These are phyloP conservation scores for Fringilla coelebs DNA, from an alignment of 2,797 vertebrate genomes.

Conservation along the genomic window DNA sequence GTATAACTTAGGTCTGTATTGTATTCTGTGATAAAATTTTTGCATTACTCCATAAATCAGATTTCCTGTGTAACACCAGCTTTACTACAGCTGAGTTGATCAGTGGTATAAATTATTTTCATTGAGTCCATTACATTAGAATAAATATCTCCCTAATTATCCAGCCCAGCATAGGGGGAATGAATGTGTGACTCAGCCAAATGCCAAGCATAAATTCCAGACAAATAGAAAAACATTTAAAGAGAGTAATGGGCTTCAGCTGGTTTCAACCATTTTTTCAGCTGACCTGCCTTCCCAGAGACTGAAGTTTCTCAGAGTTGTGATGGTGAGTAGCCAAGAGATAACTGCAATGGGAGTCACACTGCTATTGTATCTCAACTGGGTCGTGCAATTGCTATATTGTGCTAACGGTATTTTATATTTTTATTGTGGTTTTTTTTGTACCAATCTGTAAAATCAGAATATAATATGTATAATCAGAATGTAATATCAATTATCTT, in stretches of 20 bases:
- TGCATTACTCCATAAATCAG: background rate
- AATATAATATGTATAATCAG: background rate
- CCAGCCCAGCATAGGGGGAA: background rate
- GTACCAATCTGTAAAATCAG: background rate
- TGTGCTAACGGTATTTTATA: background rate
- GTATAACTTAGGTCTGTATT: background rate
- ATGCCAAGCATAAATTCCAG: background rate
- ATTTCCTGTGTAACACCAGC: background rate
- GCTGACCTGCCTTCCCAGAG: background rate
- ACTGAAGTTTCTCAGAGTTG: too few species aligned
- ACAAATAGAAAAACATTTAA: background rate
- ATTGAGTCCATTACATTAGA: background rate
- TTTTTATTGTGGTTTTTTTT: background rate
- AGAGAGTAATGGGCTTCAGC: background rate
- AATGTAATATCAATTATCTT: background rate
- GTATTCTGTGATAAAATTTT: background rate
- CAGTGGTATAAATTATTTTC: background rate
- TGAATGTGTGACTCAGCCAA: background rate
- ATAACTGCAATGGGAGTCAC: background rate
- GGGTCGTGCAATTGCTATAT: background rate
- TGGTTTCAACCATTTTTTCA: background rate
- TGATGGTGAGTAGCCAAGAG: background rate
- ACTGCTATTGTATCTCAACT: too few species aligned
- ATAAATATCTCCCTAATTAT: background rate
- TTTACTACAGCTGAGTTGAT: background rate